phyloP scores from a whole-genome alignment of 2,888 invertebrate species.

The Orthosia gracilis region DNA sequence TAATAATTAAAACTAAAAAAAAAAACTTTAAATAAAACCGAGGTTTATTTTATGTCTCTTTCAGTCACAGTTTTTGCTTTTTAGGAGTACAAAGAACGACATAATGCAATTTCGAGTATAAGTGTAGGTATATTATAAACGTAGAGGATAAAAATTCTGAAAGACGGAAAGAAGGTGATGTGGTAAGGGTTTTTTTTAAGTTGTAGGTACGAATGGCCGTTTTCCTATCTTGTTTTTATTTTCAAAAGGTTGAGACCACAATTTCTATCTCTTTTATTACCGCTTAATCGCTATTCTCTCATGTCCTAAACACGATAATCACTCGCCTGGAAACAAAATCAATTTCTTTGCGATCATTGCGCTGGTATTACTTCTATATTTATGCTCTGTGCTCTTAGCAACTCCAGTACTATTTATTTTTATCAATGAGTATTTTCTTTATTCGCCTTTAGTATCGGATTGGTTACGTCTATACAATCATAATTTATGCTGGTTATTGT shows the following conservation, averaged over 20 bases:
- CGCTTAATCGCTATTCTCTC: constrained; percentile 21
- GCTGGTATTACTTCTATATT: constrained; percentile 46
- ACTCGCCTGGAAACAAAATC: constrained; percentile 63
- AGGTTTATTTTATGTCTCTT: too few relatives aligned
- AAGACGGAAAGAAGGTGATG: too few relatives aligned
- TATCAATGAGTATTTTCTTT: constrained; percentile 46
- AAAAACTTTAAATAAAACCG: too few relatives aligned
- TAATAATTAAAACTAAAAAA: too few relatives aligned
- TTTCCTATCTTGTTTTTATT: neutral
- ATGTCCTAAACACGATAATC: constrained; percentile 33
- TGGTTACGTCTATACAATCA: constrained; percentile 19
- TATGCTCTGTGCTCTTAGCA: constrained; percentile 52
- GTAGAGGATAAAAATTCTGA: too few relatives aligned
- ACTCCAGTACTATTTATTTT: constrained; percentile 46
- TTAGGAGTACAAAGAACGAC: too few relatives aligned
- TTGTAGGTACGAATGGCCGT: neutral
- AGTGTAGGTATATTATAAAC: neutral
- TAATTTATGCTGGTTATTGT: constrained; percentile 31
- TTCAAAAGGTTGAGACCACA: neutral
- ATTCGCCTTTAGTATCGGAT: constrained; percentile 32
- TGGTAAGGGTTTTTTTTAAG: too few relatives aligned
- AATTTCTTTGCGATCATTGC: constrained; percentile 60
- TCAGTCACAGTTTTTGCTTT: too few relatives aligned
- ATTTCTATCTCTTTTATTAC: neutral
- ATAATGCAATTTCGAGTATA: neutral